phyloP scores from a whole-genome alignment of 2,113 vertebrate genomes.

The Callocephalon fimbriatum region DNA sequence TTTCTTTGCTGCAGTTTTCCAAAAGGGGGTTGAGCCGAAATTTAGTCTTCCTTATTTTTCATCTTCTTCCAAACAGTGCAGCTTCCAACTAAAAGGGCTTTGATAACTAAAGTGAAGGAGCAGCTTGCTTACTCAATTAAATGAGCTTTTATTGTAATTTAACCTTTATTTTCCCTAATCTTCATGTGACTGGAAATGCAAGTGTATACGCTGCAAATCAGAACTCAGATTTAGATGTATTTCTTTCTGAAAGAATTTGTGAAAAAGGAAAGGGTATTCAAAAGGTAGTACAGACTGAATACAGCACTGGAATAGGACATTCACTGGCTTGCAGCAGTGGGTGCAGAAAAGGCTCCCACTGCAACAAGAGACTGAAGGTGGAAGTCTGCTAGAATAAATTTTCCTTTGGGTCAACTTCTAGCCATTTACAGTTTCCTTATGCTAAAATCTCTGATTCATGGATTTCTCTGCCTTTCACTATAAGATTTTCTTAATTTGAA shows the following conservation, averaged over 20 bases:
- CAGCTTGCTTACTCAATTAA: not conserved
- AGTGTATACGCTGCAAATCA: fast-evolving
- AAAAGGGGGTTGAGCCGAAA: not conserved
- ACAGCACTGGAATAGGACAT: not conserved
- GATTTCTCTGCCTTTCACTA: not conserved
- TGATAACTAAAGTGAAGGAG: not conserved
- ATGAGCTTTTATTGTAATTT: not conserved
- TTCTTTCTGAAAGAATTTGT: not conserved
- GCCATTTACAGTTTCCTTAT: not conserved
- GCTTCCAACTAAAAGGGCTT: not conserved
- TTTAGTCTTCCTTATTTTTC: not conserved
- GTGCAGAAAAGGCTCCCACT: not conserved
- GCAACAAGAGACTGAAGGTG: not conserved
- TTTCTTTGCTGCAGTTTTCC: not conserved
- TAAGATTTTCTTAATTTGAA: not conserved
- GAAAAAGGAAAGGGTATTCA: not conserved
- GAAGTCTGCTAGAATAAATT: not conserved
- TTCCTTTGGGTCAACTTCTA: not conserved
- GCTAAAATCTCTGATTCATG: not conserved
- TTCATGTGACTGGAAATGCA: not conserved
- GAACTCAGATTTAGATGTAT: not conserved
- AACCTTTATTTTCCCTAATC: not conserved
- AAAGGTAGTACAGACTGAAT: not conserved
- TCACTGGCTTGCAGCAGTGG: not conserved
- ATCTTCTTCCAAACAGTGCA: not conserved